phyloP scores from a whole-genome alignment of 1,140 invertebrate species.

The Diorhabda sublineata region DNA sequence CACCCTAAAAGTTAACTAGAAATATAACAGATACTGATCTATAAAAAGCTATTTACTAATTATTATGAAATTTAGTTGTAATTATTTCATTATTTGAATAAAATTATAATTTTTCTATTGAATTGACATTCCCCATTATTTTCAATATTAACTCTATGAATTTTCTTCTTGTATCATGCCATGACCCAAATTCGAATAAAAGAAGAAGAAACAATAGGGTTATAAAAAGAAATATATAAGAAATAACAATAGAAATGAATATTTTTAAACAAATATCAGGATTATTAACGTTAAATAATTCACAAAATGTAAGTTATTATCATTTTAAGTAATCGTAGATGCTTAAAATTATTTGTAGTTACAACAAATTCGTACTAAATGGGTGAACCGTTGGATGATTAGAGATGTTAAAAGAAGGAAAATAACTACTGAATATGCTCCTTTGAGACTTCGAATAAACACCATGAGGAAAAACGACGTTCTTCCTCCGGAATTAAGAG shows the following conservation, averaged over 20 bases:
- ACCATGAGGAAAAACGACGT: slow-evolving; percentile 76
- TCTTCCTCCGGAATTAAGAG: slow-evolving; percentile 71
- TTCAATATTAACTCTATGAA: too few species aligned
- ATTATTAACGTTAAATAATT: background rate
- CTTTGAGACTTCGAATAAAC: slow-evolving; percentile 68
- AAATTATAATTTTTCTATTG: too few species aligned
- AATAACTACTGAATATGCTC: slow-evolving; percentile 65
- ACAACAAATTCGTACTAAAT: slow-evolving; percentile 68
- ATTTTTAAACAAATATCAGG: background rate
- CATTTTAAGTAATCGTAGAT: background rate
- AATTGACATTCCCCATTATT: too few species aligned
- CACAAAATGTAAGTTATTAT: background rate
- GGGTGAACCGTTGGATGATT: slow-evolving; percentile 73
- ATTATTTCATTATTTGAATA: too few species aligned
- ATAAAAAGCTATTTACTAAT: too few species aligned
- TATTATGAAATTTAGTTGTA: too few species aligned
- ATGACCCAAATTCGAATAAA: too few species aligned
- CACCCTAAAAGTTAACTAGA: too few species aligned
- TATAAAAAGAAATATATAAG: too few species aligned
- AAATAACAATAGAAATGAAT: background rate
- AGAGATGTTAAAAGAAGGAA: slow-evolving; percentile 76
- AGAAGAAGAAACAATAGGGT: too few species aligned
- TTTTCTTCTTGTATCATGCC: too few species aligned
- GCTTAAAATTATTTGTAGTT: slow-evolving; percentile 44
- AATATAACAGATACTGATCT: too few species aligned